Evolutionary conservation across 2,888 invertebrate species (phyloP).

Genomic region (Fragum whitleyi): DNA sequence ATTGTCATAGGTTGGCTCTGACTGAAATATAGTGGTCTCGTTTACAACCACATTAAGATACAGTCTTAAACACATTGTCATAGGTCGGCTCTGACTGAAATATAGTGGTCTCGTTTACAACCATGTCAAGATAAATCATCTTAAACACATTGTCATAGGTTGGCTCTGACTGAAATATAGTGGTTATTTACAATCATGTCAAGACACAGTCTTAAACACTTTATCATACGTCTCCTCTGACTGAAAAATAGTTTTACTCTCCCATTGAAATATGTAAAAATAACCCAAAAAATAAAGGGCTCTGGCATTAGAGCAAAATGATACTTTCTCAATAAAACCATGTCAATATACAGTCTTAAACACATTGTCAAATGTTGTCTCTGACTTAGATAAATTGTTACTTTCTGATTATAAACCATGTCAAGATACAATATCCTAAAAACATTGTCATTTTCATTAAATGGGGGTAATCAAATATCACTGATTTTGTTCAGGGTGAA

Average conservation of each 20-base stretch:
- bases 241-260: too few relatives aligned
- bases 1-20: constrained; percentile 50
- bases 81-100: neutral
- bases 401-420: too few relatives aligned
- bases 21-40: constrained; percentile 36
- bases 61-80: neutral
- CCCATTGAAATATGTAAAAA: too few relatives aligned
- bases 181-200: neutral
- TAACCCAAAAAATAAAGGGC: too few relatives aligned
- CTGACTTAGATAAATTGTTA: too few relatives aligned
- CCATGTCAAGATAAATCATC: constrained; percentile 54
- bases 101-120: constrained; percentile 51
- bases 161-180: constrained; percentile 41
- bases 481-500: too few relatives aligned
- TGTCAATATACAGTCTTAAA: constrained; percentile 51
- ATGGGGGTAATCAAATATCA: too few relatives aligned
- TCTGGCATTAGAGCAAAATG: too few relatives aligned
- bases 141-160: constrained; percentile 51
- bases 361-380: constrained; percentile 50
- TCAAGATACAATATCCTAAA: too few relatives aligned
- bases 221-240: neutral
- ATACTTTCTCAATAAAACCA: too few relatives aligned
- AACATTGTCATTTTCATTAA: too few relatives aligned
- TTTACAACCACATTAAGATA: neutral
- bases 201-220: neutral